These are phyloP conservation scores for Neodon shergylaensis DNA, from an alignment of 2,113 vertebrate species.

Conservation along the genomic window DNA sequence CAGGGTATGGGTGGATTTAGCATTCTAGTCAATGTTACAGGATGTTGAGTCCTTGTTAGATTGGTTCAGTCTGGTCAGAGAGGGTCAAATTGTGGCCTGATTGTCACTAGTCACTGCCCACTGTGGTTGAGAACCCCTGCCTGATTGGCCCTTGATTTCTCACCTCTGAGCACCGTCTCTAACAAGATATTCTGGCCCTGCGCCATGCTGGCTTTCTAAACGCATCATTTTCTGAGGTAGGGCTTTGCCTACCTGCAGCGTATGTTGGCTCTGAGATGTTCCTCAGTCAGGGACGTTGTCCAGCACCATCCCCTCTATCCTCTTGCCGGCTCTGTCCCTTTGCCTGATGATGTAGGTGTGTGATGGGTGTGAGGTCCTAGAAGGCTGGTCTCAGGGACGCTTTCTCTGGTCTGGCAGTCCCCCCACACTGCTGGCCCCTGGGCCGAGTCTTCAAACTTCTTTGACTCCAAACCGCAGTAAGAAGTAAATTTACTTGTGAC, in stretches of 20 bases:
- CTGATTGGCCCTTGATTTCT: not conserved
- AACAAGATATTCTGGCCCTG: not conserved
- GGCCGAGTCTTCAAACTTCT: not conserved
- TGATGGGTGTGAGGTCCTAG: not conserved
- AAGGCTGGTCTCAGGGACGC: not conserved
- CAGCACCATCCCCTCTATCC: accelerated
- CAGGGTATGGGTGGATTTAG: not conserved
- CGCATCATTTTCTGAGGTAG: not conserved
- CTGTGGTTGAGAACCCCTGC: not conserved
- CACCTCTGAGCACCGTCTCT: not conserved
- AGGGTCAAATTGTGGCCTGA: not conserved
- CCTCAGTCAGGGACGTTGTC: not conserved
- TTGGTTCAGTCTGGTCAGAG: not conserved
- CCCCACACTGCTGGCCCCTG: accelerated
- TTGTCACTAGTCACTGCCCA: not conserved
- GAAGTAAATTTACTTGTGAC: not conserved
- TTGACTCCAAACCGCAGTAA: not conserved
- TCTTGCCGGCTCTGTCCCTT: accelerated
- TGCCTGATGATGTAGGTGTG: not conserved
- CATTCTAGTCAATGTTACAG: not conserved
- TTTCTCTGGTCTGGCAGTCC: not conserved
- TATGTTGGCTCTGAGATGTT: not conserved
- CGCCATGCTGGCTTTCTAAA: not conserved
- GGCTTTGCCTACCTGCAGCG: not conserved
- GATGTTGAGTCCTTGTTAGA: not conserved